Conservation (phyloP, 2,888 invertebrate species). For the Drosophila nr. fundita region DNA sequence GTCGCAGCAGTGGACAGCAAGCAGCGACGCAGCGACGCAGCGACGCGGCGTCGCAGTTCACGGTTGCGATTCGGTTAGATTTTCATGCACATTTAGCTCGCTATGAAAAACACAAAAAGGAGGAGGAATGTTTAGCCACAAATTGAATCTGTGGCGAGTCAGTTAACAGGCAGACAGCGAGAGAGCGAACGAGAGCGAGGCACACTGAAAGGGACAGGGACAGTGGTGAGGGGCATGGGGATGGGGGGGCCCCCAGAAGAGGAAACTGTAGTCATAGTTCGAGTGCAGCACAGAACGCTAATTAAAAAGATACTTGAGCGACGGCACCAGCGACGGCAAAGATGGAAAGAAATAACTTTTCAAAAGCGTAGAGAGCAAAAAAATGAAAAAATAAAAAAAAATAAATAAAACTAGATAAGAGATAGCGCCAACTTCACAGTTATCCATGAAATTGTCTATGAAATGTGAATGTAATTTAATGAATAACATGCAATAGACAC, state of each 20-base stretch:
- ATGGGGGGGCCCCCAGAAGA: not conserved
- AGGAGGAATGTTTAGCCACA: constrained; percentile 75
- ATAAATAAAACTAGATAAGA: constrained; percentile 16
- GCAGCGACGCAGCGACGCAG: constrained; percentile 8
- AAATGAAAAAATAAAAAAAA: constrained; percentile 7
- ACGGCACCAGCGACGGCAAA: constrained; percentile 21
- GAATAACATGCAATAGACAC: constrained; percentile 67
- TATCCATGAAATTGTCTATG: constrained; percentile 78
- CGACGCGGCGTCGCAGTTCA: constrained; percentile 33
- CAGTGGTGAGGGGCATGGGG: not conserved
- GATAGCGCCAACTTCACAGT: constrained; percentile 51
- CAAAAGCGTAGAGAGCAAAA: not conserved
- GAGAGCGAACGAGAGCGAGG: constrained; percentile 10
- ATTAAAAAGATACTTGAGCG: constrained; percentile 81
- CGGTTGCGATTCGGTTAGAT: constrained; percentile 63
- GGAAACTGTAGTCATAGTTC: constrained; percentile 52
- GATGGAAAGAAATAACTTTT: not conserved
- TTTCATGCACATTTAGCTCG: constrained; percentile 82
- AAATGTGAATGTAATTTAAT: constrained; percentile 79
- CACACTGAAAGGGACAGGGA: not conserved
- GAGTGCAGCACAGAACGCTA: constrained; percentile 80
- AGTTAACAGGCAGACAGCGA: constrained; percentile 54
- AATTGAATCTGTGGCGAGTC: constrained; percentile 72
- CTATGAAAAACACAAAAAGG: constrained; percentile 66
- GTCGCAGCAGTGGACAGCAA: not conserved